Percentiles rank a stretch among this genome's conserved stretches.
Conservation (phyloP, 2,888 invertebrate genomes). For the Tenthredo scrophulariae region DNA sequence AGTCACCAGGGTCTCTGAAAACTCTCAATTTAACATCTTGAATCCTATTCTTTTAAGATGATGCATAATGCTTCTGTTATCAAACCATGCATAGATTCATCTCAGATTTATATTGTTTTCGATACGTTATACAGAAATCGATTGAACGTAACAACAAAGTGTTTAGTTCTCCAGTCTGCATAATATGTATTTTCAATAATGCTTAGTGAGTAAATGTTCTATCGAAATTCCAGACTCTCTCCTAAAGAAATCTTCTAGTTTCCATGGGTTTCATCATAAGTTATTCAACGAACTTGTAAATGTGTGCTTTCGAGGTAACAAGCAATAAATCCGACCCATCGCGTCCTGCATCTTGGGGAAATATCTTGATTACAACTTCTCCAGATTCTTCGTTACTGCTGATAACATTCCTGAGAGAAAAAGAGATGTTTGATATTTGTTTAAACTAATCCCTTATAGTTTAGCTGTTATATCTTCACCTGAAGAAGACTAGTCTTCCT, state of each 20-base stretch:
- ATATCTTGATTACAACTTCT: conserved; percentile 61
- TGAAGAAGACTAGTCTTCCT: conserved; percentile 66
- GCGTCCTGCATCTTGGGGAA: conserved; percentile 57
- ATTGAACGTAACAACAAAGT: too few relatives aligned
- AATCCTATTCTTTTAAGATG: too few relatives aligned
- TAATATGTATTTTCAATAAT: background rate
- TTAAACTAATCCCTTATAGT: background rate
- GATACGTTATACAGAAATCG: too few relatives aligned
- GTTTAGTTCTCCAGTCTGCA: background rate
- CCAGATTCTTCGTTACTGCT: background rate
- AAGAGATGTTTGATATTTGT: background rate
- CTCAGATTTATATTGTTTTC: too few relatives aligned
- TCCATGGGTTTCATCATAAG: background rate
- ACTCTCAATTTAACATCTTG: too few relatives aligned
- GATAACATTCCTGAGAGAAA: conserved; percentile 55
- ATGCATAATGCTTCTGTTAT: too few relatives aligned
- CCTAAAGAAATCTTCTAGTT: background rate
- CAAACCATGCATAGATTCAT: background rate
- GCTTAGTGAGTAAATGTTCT: background rate
- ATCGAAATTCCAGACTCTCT: conserved; percentile 14
- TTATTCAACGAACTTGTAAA: conserved; percentile 64
- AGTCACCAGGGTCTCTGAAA: too few relatives aligned
- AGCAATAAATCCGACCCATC: conserved; percentile 60
- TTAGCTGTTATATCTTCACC: conserved; percentile 61
- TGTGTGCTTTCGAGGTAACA: conserved; percentile 61